Evolutionary conservation across 2,888 invertebrate species (phyloP).

Genomic region (Choreutis nemorana): DNA sequence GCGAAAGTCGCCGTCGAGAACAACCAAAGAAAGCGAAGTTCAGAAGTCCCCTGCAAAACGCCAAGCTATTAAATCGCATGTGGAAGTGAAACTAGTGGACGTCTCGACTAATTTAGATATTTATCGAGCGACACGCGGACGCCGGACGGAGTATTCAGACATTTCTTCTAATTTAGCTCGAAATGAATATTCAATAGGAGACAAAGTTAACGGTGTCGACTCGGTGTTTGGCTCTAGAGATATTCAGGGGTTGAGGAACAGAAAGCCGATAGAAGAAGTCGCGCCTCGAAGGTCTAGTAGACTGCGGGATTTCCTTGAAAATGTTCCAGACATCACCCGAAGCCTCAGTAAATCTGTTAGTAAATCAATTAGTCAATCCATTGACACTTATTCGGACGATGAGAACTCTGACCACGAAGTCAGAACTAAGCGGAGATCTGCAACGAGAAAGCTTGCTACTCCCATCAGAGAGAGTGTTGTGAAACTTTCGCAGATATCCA

Average conservation of each 20-base stretch:
- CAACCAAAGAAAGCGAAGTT: constrained; percentile 25
- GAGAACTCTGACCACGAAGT: constrained; percentile 40
- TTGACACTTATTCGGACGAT: constrained; percentile 45
- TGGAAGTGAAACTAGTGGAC: constrained; percentile 20
- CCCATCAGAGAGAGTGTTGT: constrained; percentile 36
- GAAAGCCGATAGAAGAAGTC: constrained; percentile 33
- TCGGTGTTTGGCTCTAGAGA: constrained; percentile 22
- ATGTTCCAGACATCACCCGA: constrained; percentile 31
- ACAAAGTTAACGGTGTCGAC: constrained; percentile 35
- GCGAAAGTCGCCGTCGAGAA: constrained; percentile 49
- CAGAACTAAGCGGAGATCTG: constrained; percentile 20
- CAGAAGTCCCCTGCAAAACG: constrained; percentile 43
- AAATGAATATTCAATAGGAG: constrained; percentile 20
- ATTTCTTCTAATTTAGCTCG: constrained; percentile 11
- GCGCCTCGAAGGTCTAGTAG: constrained; percentile 39
- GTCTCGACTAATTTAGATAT: constrained; percentile 22
- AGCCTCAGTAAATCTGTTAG: constrained; percentile 43
- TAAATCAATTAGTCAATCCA: constrained; percentile 44
- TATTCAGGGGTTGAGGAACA: constrained; percentile 31
- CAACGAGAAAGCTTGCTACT: constrained; percentile 46
- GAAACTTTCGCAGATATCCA: constrained; percentile 22
- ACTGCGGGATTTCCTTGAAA: constrained; percentile 34
- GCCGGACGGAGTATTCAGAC: constrained; percentile 35
- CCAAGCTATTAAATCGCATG: constrained; percentile 27
- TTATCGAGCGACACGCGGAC: constrained; percentile 32